phyloP scores from a whole-genome alignment of 2,888 invertebrate species.

The Peribatodes rhomboidaria region DNA sequence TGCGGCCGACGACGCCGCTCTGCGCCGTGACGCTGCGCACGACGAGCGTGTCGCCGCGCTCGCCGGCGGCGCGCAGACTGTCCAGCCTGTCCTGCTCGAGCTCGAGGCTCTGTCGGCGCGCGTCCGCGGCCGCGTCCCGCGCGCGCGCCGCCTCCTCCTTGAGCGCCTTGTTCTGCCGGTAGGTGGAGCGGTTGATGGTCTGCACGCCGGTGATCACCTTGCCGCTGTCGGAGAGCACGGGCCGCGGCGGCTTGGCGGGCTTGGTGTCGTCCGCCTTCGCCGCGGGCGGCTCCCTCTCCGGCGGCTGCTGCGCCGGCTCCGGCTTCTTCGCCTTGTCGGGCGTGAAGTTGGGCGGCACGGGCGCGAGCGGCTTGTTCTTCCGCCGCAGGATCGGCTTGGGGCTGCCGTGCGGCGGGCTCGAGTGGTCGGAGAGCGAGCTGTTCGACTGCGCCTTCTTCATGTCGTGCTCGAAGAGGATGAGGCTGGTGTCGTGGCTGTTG shows the following conservation, averaged over 20 bases:
- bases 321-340: slow-evolving; percentile 78
- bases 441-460: slow-evolving; percentile 89
- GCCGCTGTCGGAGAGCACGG: slow-evolving; percentile 81
- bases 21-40: slow-evolving; percentile 79
- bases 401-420: slow-evolving; percentile 91
- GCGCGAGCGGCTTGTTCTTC: slow-evolving; percentile 92
- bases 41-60: slow-evolving; percentile 61
- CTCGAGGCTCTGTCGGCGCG: slow-evolving; percentile 85
- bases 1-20: slow-evolving; percentile 74
- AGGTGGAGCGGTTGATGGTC: slow-evolving; percentile 87
- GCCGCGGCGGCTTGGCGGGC: slow-evolving; percentile 89
- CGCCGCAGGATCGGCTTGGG: slow-evolving; percentile 90
- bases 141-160: slow-evolving; percentile 76
- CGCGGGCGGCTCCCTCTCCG: slow-evolving; percentile 54
- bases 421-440: slow-evolving; percentile 89
- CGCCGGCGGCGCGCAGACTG: slow-evolving; percentile 54
- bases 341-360: slow-evolving; percentile 88
- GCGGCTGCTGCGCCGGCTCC: slow-evolving; percentile 50
- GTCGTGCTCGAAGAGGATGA: slow-evolving; percentile 80
- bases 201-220: slow-evolving; percentile 84
- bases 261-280: slow-evolving; percentile 74
- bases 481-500: slow-evolving; percentile 87
- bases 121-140: slow-evolving; percentile 76
- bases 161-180: slow-evolving; percentile 82
- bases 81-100: slow-evolving; percentile 83